A percentile compares a stretch with the other conserved stretches of the same genome.
Evolutionary conservation across 1,140 invertebrate species (phyloP).

Genomic region (Ylistrum balloti): DNA sequence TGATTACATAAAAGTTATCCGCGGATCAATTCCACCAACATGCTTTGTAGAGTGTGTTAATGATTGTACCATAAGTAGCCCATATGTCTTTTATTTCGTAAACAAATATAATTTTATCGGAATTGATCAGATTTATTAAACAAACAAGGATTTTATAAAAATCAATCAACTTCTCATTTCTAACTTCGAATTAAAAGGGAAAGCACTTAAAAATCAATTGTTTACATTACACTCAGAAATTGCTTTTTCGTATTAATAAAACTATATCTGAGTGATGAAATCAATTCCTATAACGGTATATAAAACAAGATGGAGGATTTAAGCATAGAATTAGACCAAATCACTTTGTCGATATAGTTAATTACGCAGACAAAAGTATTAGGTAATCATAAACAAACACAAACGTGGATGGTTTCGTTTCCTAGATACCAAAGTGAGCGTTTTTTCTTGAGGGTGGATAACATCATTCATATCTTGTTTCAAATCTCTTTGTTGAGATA

Average conservation of each 20-base stretch:
- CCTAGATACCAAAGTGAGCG: background rate
- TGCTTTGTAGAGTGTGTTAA: background rate
- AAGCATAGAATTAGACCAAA: background rate
- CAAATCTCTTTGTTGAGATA: background rate
- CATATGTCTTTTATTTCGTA: no score
- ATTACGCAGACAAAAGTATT: no score
- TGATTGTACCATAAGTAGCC: no score
- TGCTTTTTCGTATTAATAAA: background rate
- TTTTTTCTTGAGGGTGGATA: background rate
- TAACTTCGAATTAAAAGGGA: background rate
- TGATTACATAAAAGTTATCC: background rate
- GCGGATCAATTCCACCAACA: background rate
- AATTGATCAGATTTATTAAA: background rate
- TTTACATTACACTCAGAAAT: background rate
- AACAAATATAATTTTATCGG: no score
- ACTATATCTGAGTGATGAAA: background rate
- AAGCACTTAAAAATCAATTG: background rate
- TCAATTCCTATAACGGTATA: background rate
- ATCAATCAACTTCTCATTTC: background rate
- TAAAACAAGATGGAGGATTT: background rate
- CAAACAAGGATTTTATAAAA: background rate
- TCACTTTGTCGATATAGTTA: background rate
- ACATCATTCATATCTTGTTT: background rate
- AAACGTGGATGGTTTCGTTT: background rate
- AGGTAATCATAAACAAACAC: no score